phyloP scores from a whole-genome alignment of 2,888 invertebrate genomes.

The Phoronis australis region DNA sequence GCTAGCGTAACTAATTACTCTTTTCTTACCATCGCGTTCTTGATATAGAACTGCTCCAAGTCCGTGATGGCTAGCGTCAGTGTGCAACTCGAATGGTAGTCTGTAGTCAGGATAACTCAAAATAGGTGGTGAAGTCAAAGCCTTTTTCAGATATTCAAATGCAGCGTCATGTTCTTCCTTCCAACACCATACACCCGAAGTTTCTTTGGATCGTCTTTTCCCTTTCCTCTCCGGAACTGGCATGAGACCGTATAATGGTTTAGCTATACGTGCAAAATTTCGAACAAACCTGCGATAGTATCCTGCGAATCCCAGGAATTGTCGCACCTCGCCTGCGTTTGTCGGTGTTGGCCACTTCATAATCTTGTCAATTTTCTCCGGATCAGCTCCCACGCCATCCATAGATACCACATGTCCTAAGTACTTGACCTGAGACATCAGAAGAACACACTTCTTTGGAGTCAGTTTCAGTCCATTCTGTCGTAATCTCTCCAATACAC shows the following conservation, averaged over 20 bases:
- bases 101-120: conserved; percentile 1
- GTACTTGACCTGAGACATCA: conserved; percentile 10
- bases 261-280: conserved; percentile 12
- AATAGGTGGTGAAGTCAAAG: conserved; percentile 2
- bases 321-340: conserved; percentile 3
- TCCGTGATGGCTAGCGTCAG: not conserved
- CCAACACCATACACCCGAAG: not conserved
- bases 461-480: conserved; percentile 11
- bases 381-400: not conserved
- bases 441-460: conserved; percentile 10
- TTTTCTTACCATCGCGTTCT: not conserved
- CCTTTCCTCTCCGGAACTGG: not conserved
- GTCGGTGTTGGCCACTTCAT: conserved; percentile 5
- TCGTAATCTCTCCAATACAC: conserved; percentile 10
- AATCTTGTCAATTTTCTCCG: conserved; percentile 2
- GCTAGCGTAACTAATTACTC: not conserved
- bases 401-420: conserved; percentile 12
- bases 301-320: conserved; percentile 7
- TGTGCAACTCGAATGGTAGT: not conserved
- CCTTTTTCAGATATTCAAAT: not conserved
- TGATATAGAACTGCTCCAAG: not conserved
- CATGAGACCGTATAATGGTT: conserved; percentile 11
- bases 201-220: not conserved
- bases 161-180: not conserved
- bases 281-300: conserved; percentile 12